These are phyloP conservation scores for Arion vulgaris DNA, from an alignment of 1,140 invertebrate species.

Conservation along the genomic window DNA sequence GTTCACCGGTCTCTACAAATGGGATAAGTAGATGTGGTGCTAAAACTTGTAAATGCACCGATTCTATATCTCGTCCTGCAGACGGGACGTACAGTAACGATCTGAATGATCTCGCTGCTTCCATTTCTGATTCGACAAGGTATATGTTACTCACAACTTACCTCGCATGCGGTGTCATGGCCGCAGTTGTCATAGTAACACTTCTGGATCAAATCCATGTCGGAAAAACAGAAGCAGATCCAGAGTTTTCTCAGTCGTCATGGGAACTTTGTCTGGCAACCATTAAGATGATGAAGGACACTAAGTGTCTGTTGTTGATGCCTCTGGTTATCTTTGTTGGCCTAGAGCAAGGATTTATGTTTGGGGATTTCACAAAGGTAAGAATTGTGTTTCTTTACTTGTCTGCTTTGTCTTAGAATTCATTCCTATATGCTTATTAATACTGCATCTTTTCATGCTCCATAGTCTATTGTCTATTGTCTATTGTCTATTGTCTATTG, in stretches of 20 bases:
- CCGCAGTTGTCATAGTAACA: constrained; percentile 57
- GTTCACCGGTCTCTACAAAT: background rate
- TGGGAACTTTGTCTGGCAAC: constrained; percentile 62
- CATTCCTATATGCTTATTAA: too few species aligned
- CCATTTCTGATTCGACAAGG: constrained; percentile 56
- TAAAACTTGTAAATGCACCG: constrained; percentile 43
- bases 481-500: too few species aligned
- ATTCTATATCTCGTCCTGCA: background rate
- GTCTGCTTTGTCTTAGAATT: too few species aligned
- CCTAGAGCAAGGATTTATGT: constrained; percentile 72
- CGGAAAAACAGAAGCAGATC: constrained; percentile 43
- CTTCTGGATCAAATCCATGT: constrained; percentile 58
- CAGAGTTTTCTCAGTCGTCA: constrained; percentile 45
- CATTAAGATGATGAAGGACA: constrained; percentile 67
- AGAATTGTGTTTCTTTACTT: too few species aligned
- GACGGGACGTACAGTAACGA: constrained; percentile 46
- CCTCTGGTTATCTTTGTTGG: constrained; percentile 72
- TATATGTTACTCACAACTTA: constrained; percentile 66
- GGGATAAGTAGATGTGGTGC: constrained; percentile 36
- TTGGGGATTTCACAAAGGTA: constrained; percentile 73
- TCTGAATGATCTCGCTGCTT: constrained; percentile 39
- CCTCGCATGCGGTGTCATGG: constrained; percentile 66
- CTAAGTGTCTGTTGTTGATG: constrained; percentile 68
- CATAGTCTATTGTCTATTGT: too few species aligned
- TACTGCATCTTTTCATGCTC: too few species aligned